Conservation (phyloP, 2,888 invertebrate genomes). For the Acleris cristana region DNA sequence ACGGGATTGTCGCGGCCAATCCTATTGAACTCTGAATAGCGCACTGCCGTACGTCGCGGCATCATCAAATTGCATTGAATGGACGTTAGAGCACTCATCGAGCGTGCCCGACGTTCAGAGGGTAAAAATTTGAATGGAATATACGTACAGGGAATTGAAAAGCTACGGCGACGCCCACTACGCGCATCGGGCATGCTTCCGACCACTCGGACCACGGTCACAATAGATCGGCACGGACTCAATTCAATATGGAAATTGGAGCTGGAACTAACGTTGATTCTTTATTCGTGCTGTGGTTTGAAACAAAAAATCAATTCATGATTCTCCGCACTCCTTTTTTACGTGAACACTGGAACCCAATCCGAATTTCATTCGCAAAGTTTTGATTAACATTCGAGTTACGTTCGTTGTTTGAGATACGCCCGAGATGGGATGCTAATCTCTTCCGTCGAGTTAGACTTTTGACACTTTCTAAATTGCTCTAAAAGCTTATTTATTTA, state of each 20-base stretch:
- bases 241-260: constrained; percentile 78
- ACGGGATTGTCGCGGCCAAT: constrained; percentile 74
- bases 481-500: constrained; percentile 61
- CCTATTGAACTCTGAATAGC: constrained; percentile 72
- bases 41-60: constrained; percentile 60
- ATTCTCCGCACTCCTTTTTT: constrained; percentile 2
- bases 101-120: constrained; percentile 65
- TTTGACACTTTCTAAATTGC: constrained; percentile 56
- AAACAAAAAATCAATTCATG: constrained; percentile 21
- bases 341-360: constrained; percentile 11
- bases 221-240: constrained; percentile 70
- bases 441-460: constrained; percentile 50
- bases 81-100: constrained; percentile 78
- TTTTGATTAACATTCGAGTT: constrained; percentile 36
- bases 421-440: constrained; percentile 34
- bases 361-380: constrained; percentile 25
- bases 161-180: constrained; percentile 58
- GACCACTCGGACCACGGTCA: constrained; percentile 70
- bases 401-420: constrained; percentile 32
- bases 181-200: constrained; percentile 68
- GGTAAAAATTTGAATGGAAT: constrained; percentile 83
- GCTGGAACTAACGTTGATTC: constrained; percentile 58
- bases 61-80: constrained; percentile 82
- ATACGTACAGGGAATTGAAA: constrained; percentile 63
- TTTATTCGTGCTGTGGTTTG: constrained; percentile 38